These are phyloP conservation scores for Melitaea cinxia DNA, from an alignment of 1,140 invertebrate genomes.

Conservation along the genomic window DNA sequence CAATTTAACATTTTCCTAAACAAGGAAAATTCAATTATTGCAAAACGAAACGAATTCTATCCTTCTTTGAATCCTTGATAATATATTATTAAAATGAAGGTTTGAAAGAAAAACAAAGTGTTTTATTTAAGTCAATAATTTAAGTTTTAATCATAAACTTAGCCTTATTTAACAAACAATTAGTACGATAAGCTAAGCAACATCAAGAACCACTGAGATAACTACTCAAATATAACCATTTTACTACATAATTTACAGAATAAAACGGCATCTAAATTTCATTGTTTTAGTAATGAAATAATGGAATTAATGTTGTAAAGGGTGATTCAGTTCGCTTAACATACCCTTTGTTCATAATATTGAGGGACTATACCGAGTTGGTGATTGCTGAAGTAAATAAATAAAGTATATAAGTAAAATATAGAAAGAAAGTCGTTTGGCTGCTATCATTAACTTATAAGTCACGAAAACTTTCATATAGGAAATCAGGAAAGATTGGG, in stretches of 20 bases:
- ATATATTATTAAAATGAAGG: conserved; percentile 3
- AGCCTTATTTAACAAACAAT: conserved; percentile 17
- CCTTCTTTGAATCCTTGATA: neutral
- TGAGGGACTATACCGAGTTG: neutral
- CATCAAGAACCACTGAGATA: neutral
- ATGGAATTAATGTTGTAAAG: conserved; percentile 2
- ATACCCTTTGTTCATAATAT: conserved; percentile 8
- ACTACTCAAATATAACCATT: neutral
- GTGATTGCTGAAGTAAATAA: neutral
- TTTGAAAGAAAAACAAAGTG: conserved; percentile 17
- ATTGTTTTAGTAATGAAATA: neutral
- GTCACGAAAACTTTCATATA: conserved; percentile 25
- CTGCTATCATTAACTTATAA: conserved; percentile 19
- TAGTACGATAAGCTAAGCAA: neutral
- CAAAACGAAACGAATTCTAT: no score
- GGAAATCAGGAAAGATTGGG: conserved; percentile 37
- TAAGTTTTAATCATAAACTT: conserved; percentile 36
- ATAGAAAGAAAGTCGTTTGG: no score
- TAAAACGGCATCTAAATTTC: neutral
- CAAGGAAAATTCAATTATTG: no score
- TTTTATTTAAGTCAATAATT: conserved; percentile 27
- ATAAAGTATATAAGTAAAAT: no score
- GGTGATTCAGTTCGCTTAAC: conserved; percentile 6
- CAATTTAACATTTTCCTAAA: no score
- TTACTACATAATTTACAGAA: neutral